Conservation (phyloP, 2,113 vertebrate species). For the Pituophis catenifer region DNA sequence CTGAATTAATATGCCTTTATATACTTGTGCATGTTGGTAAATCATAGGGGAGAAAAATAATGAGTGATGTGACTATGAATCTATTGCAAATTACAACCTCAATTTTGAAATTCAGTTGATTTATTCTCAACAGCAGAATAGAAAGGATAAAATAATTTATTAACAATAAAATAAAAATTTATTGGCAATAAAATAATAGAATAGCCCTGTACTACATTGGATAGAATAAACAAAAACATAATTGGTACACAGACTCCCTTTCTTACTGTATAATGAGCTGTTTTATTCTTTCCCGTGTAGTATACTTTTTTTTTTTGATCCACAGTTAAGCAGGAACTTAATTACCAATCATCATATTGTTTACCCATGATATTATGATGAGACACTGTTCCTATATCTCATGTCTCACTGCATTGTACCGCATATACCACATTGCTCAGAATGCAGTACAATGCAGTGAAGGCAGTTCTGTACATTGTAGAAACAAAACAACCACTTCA, state of each 20-base stretch:
- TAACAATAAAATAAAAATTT: not conserved
- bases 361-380: not conserved
- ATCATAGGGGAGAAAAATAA: no score
- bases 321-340: slow-evolving; percentile 8
- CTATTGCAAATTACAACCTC: not conserved
- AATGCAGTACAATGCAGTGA: no score
- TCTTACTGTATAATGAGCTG: not conserved
- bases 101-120: not conserved
- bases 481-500: not conserved
- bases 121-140: not conserved
- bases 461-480: no score
- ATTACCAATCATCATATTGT: slow-evolving; percentile 31
- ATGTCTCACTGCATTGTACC: no score
- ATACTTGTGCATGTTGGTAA: not conserved
- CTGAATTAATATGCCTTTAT: not conserved
- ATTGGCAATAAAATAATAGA: not conserved
- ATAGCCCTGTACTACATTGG: not conserved
- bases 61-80: not conserved
- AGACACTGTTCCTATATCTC: not conserved
- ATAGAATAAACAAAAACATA: not conserved
- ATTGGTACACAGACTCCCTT: no score
- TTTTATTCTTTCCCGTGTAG: not conserved
- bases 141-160: not conserved
- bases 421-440: no score
- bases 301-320: not conserved